Conservation (phyloP, 2,797 vertebrate genomes). For the Characodon lateralis region DNA sequence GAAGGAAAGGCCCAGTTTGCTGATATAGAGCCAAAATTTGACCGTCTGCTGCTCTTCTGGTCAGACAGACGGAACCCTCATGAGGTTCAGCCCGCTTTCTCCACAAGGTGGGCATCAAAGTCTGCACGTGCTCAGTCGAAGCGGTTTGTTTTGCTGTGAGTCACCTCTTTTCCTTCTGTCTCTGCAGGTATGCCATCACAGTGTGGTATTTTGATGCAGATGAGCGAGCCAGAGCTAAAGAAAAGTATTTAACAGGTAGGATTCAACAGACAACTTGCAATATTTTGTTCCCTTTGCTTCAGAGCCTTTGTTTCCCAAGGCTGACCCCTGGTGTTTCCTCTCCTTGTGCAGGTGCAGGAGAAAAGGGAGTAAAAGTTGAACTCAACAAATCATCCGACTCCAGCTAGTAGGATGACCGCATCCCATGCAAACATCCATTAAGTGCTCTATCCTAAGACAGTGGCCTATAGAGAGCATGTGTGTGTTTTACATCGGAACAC, state of each 20-base stretch:
- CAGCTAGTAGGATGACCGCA: conserved; percentile 82
- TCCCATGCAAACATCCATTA: conserved; percentile 74
- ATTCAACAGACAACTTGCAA: neutral
- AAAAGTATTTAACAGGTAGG: conserved; percentile 96
- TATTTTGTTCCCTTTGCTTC: neutral
- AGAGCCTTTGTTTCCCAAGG: neutral
- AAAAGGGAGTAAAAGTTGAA: conserved; percentile 93
- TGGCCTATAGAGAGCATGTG: conserved; percentile 64
- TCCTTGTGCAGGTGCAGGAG: conserved; percentile 69
- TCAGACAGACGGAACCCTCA: conserved; percentile 98
- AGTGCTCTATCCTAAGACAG: conserved; percentile 82
- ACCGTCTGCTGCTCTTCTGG: conserved; percentile 97
- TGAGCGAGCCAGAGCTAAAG: conserved; percentile 96
- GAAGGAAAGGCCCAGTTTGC: conserved; percentile 97
- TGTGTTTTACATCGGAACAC: conserved; percentile 50
- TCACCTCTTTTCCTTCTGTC: conserved; percentile 33
- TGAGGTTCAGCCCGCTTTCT: conserved; percentile 95
- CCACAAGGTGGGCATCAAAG: conserved; percentile 86
- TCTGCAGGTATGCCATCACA: conserved; percentile 96
- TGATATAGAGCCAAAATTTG: conserved; percentile 98
- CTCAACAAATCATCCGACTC: conserved; percentile 90
- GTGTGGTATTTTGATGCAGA: conserved; percentile 99
- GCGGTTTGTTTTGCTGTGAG: neutral
- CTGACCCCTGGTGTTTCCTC: conserved; percentile 24
- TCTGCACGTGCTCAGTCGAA: neutral